phyloP scores from a whole-genome alignment of 2,113 vertebrate genomes.

The Casuarius casuarius region DNA sequence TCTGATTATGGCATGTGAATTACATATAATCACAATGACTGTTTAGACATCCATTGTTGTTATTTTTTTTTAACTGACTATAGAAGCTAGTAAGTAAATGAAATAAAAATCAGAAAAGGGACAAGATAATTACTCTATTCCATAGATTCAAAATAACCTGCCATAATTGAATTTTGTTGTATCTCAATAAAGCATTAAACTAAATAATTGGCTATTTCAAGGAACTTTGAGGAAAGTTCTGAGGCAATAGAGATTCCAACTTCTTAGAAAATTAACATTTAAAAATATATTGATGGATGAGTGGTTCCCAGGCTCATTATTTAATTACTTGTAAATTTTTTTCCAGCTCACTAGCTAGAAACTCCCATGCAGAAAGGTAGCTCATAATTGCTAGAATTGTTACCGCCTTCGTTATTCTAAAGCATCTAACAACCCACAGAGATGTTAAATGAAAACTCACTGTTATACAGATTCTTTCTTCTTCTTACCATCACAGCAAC shows the following conservation, averaged over 20 bases:
- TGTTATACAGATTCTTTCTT: neutral
- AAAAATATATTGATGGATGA: neutral
- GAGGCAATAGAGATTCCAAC: neutral
- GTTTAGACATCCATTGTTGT: neutral
- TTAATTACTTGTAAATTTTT: neutral
- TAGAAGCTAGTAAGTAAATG: neutral
- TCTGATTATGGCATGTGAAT: slow-evolving; percentile 4
- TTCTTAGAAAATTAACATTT: slow-evolving; percentile 29
- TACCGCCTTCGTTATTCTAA: neutral
- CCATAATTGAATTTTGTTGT: neutral
- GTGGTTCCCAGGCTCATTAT: neutral
- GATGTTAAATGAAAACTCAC: neutral
- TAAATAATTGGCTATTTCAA: neutral
- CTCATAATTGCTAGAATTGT: neutral
- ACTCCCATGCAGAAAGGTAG: neutral
- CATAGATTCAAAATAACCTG: neutral
- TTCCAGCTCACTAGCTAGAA: neutral
- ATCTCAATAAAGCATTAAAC: neutral
- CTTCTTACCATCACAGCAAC: neutral
- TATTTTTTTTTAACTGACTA: slow-evolving; percentile 11
- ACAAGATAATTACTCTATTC: neutral
- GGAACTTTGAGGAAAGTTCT: neutral
- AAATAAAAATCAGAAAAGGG: neutral
- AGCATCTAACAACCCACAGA: neutral
- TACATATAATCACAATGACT: neutral